Evolutionary conservation across 2,797 vertebrate species (phyloP).

Genomic region (Eulemur albifrons): DNA sequence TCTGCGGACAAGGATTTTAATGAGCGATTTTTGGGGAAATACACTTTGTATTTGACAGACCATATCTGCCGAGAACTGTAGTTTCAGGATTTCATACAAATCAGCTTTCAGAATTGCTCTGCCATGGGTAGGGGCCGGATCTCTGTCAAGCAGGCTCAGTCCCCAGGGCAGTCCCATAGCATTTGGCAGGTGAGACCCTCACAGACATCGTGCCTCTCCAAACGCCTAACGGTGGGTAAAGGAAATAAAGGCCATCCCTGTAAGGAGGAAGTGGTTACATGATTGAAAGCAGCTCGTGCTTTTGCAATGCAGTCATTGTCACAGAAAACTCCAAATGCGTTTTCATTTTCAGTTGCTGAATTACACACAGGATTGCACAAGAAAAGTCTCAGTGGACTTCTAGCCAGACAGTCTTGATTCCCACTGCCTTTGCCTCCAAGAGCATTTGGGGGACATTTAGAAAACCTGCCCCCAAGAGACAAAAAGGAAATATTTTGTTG

Average conservation of each 20-base stretch:
- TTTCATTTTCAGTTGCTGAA: conserved; percentile 43
- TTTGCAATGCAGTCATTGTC: conserved; percentile 51
- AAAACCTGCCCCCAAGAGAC: background rate
- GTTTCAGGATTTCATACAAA: background rate
- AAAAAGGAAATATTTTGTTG: conserved; percentile 38
- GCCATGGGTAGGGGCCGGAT: background rate
- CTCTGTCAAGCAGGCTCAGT: rapidly evolving
- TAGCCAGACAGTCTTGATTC: background rate
- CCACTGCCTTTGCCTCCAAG: background rate
- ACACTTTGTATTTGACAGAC: background rate
- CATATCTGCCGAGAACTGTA: background rate
- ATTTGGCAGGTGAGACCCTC: background rate
- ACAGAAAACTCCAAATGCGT: conserved; percentile 60
- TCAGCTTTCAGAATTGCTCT: background rate
- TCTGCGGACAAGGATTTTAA: background rate
- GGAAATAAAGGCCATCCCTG: background rate
- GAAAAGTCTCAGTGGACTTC: background rate
- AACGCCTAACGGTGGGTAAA: rapidly evolving
- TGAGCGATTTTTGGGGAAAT: background rate
- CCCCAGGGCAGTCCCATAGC: background rate
- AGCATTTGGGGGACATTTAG: background rate
- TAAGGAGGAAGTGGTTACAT: conserved; percentile 52
- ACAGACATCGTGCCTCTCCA: background rate
- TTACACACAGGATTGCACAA: conserved; percentile 58
- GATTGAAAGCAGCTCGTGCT: conserved; percentile 34